A percentile compares a stretch with the other conserved stretches of the same genome.
Conservation (phyloP, 2,797 vertebrate genomes). For the Ceryle rudis region DNA sequence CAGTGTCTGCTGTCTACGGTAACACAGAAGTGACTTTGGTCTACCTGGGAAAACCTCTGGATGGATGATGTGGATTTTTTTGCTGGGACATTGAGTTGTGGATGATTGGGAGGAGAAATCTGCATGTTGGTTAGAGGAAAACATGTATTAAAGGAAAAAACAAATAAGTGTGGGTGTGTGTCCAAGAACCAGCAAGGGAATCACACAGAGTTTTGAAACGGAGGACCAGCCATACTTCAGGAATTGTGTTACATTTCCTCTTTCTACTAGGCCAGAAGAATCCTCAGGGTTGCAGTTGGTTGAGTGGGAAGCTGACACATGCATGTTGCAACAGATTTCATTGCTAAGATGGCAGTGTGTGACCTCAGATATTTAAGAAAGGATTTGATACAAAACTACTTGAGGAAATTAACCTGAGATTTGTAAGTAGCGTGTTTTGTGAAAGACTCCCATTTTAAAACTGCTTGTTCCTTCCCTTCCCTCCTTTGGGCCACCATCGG, state of each 20-base stretch:
- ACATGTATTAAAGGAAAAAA: slow-evolving; percentile 60
- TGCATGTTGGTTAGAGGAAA: slow-evolving; percentile 77
- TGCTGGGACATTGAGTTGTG: slow-evolving; percentile 21
- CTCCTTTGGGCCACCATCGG: slow-evolving; percentile 53
- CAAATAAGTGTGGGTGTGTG: slow-evolving; percentile 41
- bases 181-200: slow-evolving; percentile 68
- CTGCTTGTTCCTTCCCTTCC: slow-evolving; percentile 76
- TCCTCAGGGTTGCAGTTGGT: slow-evolving; percentile 81
- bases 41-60: slow-evolving; percentile 96
- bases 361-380: slow-evolving; percentile 72
- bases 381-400: slow-evolving; percentile 62
- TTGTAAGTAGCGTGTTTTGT: slow-evolving; percentile 74
- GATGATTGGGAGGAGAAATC: slow-evolving; percentile 65
- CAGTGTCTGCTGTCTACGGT: slow-evolving; percentile 97
- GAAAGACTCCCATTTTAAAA: slow-evolving; percentile 77
- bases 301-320: slow-evolving; percentile 78
- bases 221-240: slow-evolving; percentile 74
- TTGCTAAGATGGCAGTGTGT: slow-evolving; percentile 64
- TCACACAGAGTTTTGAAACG: slow-evolving; percentile 24
- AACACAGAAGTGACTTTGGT: slow-evolving; percentile 99
- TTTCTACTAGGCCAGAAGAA: slow-evolving; percentile 78
- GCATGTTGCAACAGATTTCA: slow-evolving; percentile 76
- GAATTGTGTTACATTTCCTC: slow-evolving; percentile 71
- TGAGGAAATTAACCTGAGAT: slow-evolving; percentile 61
- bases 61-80: slow-evolving; percentile 84